These are phyloP conservation scores for Vidua chalybeata DNA, from an alignment of 2,113 vertebrate genomes.

Conservation along the genomic window DNA sequence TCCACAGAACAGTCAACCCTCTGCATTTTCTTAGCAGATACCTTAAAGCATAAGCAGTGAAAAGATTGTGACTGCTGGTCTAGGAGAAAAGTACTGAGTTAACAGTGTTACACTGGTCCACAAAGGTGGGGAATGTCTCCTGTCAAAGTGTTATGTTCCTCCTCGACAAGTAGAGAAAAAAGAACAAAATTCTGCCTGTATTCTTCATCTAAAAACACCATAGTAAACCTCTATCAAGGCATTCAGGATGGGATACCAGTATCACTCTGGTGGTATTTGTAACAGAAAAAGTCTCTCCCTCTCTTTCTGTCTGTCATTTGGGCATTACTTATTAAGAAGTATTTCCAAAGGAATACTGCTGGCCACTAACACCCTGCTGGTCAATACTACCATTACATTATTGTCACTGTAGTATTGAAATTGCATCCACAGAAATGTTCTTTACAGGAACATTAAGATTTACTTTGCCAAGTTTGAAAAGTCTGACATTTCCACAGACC, in stretches of 20 bases:
- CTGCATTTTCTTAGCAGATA: background rate
- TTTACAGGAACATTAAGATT: background rate
- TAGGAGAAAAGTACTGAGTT: background rate
- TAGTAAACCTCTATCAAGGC: background rate
- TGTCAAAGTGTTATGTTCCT: background rate
- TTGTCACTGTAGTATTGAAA: background rate
- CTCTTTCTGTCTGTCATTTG: background rate
- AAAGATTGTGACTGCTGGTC: background rate
- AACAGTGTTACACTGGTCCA: background rate
- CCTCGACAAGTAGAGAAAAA: background rate
- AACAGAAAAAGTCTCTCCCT: background rate
- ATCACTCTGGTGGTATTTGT: background rate
- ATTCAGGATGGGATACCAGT: background rate
- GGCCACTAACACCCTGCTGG: background rate
- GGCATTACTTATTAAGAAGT: background rate
- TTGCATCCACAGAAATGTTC: background rate
- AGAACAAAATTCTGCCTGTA: background rate
- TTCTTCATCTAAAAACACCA: background rate
- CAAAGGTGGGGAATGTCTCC: background rate
- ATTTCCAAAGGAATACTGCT: background rate
- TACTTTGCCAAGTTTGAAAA: background rate
- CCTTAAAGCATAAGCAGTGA: background rate
- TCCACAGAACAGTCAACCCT: background rate
- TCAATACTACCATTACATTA: background rate
- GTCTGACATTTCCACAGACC: slow-evolving; percentile 27